Base-by-base conservation (phyloP, 1,140 invertebrate species). In the Conopomorpha cramerella region DNA sequence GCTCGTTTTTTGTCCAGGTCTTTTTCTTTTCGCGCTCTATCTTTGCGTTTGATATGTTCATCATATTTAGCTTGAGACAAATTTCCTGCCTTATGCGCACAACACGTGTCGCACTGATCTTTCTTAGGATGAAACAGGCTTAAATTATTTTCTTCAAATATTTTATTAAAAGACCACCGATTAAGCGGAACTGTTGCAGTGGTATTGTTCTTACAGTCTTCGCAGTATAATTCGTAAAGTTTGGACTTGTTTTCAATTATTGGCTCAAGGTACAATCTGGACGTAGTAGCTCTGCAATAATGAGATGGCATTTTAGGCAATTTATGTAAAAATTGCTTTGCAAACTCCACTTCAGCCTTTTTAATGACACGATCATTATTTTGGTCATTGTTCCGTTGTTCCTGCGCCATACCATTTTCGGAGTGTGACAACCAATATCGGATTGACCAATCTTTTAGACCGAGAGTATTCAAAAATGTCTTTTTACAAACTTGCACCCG, bases 91-190 rank as follows among this genome's bases (percentile, higher is more conserved):
- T 58, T 51, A 46, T 42, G 47, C 32, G 16, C 29, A 36, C 41
- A 49, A 46, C 58, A 70, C n/a, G 50, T 36, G 16, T 68, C 56
- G 39, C 63, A 71, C 14, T 50, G 41, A 46, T 70, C 62, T 48
- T 71, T 74, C 42, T 49, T 54, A 6, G 64, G 68, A 16, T 48
- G 39, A 36, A 44, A 56, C 31, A 60, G 23, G 26, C 36, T 43
- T 34, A 63, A 34, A 36, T 60, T 63, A 16, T 41, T 36, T 39
- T 58, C 49, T 16, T 49, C 40, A 36, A 58, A 48, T 32, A 51
- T 13, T 37, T 55, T 39, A 27, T 41, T 42, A 25, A 45, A 42
- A 12, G 34, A 35, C 33, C 33, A 39, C 17, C 40, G 36, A 26
- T 40, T 30, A 38, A 34, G 25, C 18, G 28, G 39, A 42, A 41